These are phyloP conservation scores for Halictus quadricinctus DNA, from an alignment of 2,888 invertebrate species.

Conservation along the genomic window DNA sequence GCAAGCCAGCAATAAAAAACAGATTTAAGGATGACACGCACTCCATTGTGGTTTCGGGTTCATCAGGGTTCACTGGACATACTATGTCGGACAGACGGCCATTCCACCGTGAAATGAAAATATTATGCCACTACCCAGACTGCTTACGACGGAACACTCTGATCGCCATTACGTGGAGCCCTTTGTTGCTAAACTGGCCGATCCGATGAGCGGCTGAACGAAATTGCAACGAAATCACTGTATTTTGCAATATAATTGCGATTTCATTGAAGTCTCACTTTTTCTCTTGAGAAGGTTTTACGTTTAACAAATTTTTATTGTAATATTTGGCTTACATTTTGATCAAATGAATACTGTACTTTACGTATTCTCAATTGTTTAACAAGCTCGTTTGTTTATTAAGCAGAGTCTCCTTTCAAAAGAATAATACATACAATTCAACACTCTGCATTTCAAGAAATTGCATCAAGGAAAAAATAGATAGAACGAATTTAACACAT, in stretches of 20 bases:
- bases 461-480: too few relatives aligned
- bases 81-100: slow-evolving; percentile 72
- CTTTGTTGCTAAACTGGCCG: slow-evolving; percentile 22
- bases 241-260: not conserved
- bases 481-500: too few relatives aligned
- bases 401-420: too few relatives aligned
- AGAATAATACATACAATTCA: too few relatives aligned
- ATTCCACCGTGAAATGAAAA: slow-evolving; percentile 79
- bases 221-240: not conserved
- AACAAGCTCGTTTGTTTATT: too few relatives aligned
- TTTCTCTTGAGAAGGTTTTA: too few relatives aligned
- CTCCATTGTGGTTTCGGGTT: slow-evolving; percentile 73
- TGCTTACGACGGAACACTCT: slow-evolving; percentile 53
- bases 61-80: slow-evolving; percentile 74
- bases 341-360: too few relatives aligned
- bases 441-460: too few relatives aligned
- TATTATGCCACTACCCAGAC: slow-evolving; percentile 74
- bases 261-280: too few relatives aligned
- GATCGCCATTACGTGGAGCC: slow-evolving; percentile 14
- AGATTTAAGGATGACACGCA: slow-evolving; percentile 45
- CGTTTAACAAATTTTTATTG: too few relatives aligned
- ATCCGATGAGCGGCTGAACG: not conserved
- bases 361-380: too few relatives aligned
- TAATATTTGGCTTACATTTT: too few relatives aligned
- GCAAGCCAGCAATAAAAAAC: slow-evolving; percentile 37